phyloP scores from a whole-genome alignment of 2,113 vertebrate genomes.

The Phylloscopus trochiloides region DNA sequence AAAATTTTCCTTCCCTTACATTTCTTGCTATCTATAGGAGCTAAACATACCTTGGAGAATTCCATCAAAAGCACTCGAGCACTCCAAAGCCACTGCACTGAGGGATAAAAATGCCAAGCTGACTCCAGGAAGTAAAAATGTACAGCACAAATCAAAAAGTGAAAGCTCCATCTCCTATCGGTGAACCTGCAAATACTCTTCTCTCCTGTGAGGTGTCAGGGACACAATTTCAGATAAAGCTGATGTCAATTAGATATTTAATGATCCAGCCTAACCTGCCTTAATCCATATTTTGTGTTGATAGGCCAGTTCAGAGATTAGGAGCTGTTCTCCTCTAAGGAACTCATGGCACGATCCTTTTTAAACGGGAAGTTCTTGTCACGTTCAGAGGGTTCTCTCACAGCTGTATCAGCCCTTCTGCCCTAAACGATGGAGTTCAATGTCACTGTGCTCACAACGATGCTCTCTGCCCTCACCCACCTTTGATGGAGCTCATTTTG shows the following conservation, averaged over 20 bases:
- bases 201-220: neutral
- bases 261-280: neutral
- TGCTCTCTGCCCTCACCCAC: neutral
- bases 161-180: neutral
- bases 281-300: neutral
- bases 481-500: conserved; percentile 18
- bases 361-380: neutral
- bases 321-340: neutral
- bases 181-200: neutral
- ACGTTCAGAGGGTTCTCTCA: neutral
- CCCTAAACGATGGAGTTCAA: neutral
- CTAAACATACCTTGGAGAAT: neutral
- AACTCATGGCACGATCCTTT: neutral
- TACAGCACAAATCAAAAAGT: neutral
- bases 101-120: neutral
- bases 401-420: neutral
- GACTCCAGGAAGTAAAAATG: neutral
- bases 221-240: neutral
- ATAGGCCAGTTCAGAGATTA: neutral
- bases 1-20: neutral
- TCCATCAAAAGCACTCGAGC: no score
- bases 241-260: neutral
- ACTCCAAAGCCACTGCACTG: neutral
- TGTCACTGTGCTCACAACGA: neutral
- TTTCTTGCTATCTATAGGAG: neutral